Evolutionary conservation across 2,888 invertebrate species (phyloP), one percentile per base, ranked within the genome.

Genomic region (Acronicta alni): DNA sequence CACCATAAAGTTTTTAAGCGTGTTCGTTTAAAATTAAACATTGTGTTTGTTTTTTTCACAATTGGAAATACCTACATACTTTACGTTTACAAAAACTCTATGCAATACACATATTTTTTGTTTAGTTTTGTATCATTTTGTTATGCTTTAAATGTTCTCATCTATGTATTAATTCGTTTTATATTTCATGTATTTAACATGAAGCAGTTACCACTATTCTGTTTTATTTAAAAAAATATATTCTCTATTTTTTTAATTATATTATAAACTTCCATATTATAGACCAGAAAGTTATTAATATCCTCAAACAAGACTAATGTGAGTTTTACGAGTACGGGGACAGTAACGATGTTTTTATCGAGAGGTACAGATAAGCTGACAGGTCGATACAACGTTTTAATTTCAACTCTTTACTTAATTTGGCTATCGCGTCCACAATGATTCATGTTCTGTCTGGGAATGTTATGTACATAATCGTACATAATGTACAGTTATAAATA

Each of bases 281-380:
- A 45, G n/a, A n/a, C 15, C 12, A 17, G 54, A 15, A 55, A 51
- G 23, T 57, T 54, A 45, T 59, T 57, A 53, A 51, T 46, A 53
- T 56, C 60, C 55, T 49, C 23, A 54, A 67, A 71, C 57, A 60
- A 68, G 52, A 61, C 43, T 57, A 32, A 67, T 72, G 42, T 46
- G 42, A 53, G 43, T 65, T 72, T 66, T 63, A 73, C 67, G 66
- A 69, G 46, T 26, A 17, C 9, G 14, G 52, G 39, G 55, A 63
- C 59, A 51, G 49, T 67, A 57, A 73, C 48, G 74, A 61, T 44
- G 46, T 54, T 70, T 70, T 73, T 73, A 75, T 73, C 67, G 49
- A 35, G 38, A n/a, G 16, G n/a, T 56, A 54, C 20, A 63, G 76
- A 68, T 68, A 71, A 71, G 51, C 16, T 30, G 57, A 67, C 71